Evolutionary conservation across 2,797 vertebrate genomes (phyloP).

Genomic region (Amblyopsis hoosieri): DNA sequence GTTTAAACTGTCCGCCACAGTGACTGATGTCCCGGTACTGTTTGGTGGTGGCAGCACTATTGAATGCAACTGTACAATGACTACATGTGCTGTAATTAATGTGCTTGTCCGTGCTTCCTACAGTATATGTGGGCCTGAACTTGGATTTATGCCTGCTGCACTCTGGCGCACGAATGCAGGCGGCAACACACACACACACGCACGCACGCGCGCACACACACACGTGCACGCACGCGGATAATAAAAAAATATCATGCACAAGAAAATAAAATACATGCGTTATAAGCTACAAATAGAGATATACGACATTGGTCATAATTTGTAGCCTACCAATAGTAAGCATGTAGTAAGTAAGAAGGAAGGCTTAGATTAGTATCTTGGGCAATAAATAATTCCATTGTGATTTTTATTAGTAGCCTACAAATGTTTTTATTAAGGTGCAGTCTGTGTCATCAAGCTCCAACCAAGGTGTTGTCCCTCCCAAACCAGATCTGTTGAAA

Average conservation of each 20-base stretch:
- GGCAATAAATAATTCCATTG: too few relatives aligned
- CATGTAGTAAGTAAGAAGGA: too few relatives aligned
- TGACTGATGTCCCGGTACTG: conserved; percentile 20
- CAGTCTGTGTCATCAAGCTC: too few relatives aligned
- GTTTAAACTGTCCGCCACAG: conserved; percentile 1
- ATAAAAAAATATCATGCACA: background rate
- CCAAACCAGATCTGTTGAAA: too few relatives aligned
- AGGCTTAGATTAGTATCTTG: too few relatives aligned
- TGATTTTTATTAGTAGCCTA: too few relatives aligned
- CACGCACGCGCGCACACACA: background rate
- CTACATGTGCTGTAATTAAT: background rate
- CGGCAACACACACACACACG: background rate
- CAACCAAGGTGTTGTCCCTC: too few relatives aligned
- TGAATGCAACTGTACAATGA: conserved; percentile 1
- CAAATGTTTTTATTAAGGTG: too few relatives aligned
- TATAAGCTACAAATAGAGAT: background rate
- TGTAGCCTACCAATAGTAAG: too few relatives aligned
- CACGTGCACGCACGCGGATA: background rate
- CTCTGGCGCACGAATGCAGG: conserved; percentile 33
- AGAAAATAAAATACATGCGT: background rate
- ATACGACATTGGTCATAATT: too few relatives aligned
- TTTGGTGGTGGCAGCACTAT: background rate
- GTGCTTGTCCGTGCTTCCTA: conserved; percentile 14
- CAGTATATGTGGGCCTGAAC: conserved; percentile 40
- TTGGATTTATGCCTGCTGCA: conserved; percentile 52